These are phyloP conservation scores for Acanthiza pusilla DNA, from an alignment of 2,797 vertebrate genomes.

Conservation along the genomic window DNA sequence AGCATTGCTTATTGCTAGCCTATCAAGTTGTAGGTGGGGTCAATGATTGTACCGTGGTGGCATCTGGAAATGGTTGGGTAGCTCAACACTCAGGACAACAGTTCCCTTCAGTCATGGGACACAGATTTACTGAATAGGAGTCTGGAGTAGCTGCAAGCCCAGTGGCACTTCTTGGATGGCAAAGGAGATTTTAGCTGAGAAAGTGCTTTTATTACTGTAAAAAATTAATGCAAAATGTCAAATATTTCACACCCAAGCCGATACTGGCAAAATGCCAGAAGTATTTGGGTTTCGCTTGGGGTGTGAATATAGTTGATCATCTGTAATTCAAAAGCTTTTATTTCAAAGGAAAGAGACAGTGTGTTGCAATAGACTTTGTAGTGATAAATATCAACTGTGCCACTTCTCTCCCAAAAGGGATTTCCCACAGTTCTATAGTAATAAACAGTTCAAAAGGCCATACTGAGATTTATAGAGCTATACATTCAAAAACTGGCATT, in stretches of 20 bases:
- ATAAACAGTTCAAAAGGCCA: slow-evolving; percentile 59
- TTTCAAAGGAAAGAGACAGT: slow-evolving; percentile 49
- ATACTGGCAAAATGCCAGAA: slow-evolving; percentile 57
- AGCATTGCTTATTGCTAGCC: not conserved
- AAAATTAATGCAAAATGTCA: slow-evolving; percentile 56
- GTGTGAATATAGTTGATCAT: slow-evolving; percentile 59
- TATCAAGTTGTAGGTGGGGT: not conserved
- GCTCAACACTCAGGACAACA: not conserved
- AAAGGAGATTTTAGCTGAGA: slow-evolving; percentile 36
- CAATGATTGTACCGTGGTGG: not conserved
- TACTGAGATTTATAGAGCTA: slow-evolving; percentile 38
- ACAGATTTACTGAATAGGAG: not conserved
- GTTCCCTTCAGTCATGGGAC: not conserved
- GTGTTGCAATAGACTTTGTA: slow-evolving; percentile 59
- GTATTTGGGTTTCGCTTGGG: slow-evolving; percentile 54
- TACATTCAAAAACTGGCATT: slow-evolving; percentile 10
- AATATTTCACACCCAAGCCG: slow-evolving; percentile 50
- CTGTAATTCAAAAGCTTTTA: slow-evolving; percentile 57
- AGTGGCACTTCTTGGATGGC: not conserved
- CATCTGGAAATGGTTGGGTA: not conserved
- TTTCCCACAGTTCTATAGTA: slow-evolving; percentile 59
- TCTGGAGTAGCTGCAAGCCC: not conserved
- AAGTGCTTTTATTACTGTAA: slow-evolving; percentile 32
- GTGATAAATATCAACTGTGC: slow-evolving; percentile 60
- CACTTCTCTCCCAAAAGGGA: slow-evolving; percentile 61